Evolutionary conservation across 2,888 invertebrate species (phyloP).

Genomic region (Rotaria magnacalcarata): DNA sequence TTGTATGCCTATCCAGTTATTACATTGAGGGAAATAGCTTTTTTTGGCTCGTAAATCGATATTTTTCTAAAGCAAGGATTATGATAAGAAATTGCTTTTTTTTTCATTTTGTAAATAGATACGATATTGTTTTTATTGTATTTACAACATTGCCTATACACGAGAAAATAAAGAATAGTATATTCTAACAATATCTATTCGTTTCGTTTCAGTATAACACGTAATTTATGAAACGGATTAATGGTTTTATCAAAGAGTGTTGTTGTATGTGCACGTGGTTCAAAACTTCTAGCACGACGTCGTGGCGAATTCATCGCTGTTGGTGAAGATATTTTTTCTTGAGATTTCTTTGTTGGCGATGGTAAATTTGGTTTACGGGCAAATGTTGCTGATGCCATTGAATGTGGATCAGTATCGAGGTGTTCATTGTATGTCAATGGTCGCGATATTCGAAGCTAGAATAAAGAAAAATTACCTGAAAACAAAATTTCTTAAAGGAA

Average conservation of each 20-base stretch:
- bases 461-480: not conserved
- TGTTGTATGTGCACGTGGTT: slow-evolving; percentile 6
- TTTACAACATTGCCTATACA: not conserved
- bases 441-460: not conserved
- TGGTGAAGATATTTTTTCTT: not conserved
- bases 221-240: not conserved
- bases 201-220: slow-evolving; percentile 15
- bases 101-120: not conserved
- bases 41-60: too few species aligned
- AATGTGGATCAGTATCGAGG: not conserved
- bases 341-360: not conserved
- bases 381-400: not conserved
- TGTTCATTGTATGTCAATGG: slow-evolving; percentile 11
- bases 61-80: not conserved
- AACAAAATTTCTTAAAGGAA: not conserved
- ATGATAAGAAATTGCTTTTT: not conserved
- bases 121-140: not conserved
- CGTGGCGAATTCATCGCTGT: not conserved
- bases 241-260: not conserved
- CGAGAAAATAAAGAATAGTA: not conserved
- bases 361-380: not conserved
- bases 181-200: not conserved
- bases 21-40: too few species aligned
- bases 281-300: slow-evolving; percentile 9
- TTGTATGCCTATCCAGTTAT: too few species aligned